Base-by-base conservation (phyloP, 2,888 invertebrate species). In the Azorinus chamasolen region DNA sequence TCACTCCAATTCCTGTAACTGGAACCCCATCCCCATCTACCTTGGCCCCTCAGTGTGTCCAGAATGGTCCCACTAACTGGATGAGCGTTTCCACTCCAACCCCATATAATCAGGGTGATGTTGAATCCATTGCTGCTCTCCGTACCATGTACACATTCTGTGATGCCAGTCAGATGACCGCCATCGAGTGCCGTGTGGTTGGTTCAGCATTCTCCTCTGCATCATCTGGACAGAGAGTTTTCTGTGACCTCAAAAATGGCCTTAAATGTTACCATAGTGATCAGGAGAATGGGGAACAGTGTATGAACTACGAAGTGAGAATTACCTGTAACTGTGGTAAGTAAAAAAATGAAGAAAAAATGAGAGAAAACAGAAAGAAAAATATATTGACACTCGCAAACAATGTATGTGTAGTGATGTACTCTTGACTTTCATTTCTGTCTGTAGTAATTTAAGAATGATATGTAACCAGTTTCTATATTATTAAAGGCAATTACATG, bases 31-130 rank as follows among this genome's bases (percentile, higher is more conserved):
- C 74, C 24, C 32, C 77, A 22, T 25, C 74, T 12, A 69, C 76
- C 1, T 55, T 78, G 22, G 65, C 78, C 27, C 79, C 76, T 0
- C 88, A 94, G 41, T 97, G 97, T 87, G 41, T 83, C 2, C 93
- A 94, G 51, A 92, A 94, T 2, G 97, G 97, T 0, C 97, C 97
- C 97, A 96, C 96, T 0, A 92, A 94, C 16, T 97, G 97, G 97
- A 94, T 96, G 81, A 97, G 96, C 92, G 94, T 85, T 4, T 81
- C 81, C 27, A 74, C 81, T 1, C 90, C 92, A 2, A 84, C 90
- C 27, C 74, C 74, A n/a, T 79, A 79, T 66, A 89, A 88, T 63
- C 82, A 79, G 14, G 91, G 92, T 8, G 92, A 92, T 62, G 80
- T 88, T 27, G 92, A 92, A 70, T 86, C 86, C 1, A 69, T 89